These are phyloP conservation scores for Nysson spinosus DNA, from an alignment of 2,888 invertebrate genomes.

Conservation along the genomic window DNA sequence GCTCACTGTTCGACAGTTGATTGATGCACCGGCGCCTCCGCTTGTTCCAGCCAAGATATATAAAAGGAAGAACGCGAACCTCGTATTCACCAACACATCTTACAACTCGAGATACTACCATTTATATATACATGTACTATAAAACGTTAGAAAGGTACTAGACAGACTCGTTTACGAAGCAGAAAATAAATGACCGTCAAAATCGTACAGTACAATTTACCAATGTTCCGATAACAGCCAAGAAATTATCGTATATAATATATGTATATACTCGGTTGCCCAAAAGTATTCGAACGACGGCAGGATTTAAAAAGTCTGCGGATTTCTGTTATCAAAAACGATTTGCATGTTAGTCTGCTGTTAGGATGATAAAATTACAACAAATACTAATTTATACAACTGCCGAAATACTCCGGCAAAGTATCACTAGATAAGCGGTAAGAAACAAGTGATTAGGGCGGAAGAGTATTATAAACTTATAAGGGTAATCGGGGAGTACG, in stretches of 20 bases:
- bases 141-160: too few species aligned
- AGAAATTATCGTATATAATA: conserved; percentile 5
- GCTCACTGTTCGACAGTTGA: conserved; percentile 64
- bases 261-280: not conserved
- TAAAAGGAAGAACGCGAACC: conserved; percentile 11
- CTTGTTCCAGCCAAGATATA: conserved; percentile 21
- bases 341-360: too few species aligned
- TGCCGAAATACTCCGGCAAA: too few species aligned
- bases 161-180: conserved; percentile 2
- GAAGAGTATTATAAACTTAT: too few species aligned
- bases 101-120: not conserved
- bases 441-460: too few species aligned
- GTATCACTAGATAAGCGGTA: too few species aligned
- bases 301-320: too few species aligned
- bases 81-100: not conserved
- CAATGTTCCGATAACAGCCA: conserved; percentile 18
- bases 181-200: conserved; percentile 32
- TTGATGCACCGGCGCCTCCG: conserved; percentile 62
- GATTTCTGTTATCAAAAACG: too few species aligned
- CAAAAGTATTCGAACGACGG: not conserved
- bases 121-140: not conserved
- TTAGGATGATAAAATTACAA: too few species aligned
- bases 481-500: too few species aligned
- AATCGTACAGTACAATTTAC: conserved; percentile 15
- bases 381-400: too few species aligned